A percentile compares a stretch with the other conserved stretches of the same genome.
phyloP scores from a whole-genome alignment of 1,140 invertebrate genomes.

The Drosophila lowei region DNA sequence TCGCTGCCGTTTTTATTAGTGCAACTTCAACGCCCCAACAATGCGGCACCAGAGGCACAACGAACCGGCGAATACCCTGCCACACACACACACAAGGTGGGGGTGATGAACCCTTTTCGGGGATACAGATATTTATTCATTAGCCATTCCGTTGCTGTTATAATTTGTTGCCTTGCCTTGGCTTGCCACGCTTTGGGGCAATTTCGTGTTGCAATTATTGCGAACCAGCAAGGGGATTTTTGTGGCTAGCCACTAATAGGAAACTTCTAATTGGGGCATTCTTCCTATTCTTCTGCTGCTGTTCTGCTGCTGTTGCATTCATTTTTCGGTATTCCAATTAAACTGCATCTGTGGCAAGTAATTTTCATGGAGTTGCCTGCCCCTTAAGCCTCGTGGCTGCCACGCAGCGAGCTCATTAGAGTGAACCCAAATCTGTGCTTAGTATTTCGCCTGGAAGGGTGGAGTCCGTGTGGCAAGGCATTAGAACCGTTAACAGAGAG shows the following conservation, averaged over 20 bases:
- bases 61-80: neutral
- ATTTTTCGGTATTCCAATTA: no score
- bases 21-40: no score
- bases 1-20: no score
- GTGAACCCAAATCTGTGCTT: conserved; percentile 43
- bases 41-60: no score
- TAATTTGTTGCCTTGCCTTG: conserved; percentile 63
- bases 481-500: no score
- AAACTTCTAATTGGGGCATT: conserved; percentile 68
- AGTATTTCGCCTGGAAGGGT: conserved; percentile 11
- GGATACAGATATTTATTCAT: conserved; percentile 68
- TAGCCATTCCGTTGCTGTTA: conserved; percentile 48
- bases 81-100: no score
- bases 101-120: no score
- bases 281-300: neutral
- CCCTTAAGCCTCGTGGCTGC: no score
- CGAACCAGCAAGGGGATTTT: conserved; percentile 1
- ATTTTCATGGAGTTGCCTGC: conserved; percentile 33
- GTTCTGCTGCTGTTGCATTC: no score
- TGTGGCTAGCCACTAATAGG: conserved; percentile 56
- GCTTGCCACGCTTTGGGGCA: conserved; percentile 38
- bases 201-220: conserved; percentile 43
- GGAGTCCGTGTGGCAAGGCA: no score
- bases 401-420: conserved; percentile 44
- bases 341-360: conserved; percentile 63